phyloP scores from a whole-genome alignment of 2,888 invertebrate genomes.

The Mesorhabditis spiculigera region DNA sequence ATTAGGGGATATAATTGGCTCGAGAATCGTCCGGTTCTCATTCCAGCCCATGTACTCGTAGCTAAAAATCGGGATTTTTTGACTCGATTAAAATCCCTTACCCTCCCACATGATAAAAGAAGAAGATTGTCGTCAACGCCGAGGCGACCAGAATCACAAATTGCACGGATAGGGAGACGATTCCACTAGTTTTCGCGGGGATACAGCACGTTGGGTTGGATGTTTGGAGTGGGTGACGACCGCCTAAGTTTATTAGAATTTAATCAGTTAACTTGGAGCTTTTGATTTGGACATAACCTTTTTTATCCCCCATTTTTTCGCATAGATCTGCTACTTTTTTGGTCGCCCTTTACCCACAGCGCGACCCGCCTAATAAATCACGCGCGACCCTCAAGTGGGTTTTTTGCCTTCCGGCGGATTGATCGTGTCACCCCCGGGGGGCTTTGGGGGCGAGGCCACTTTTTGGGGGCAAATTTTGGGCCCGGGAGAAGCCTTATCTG shows the following conservation, averaged over 20 bases:
- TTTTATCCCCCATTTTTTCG: too few species aligned
- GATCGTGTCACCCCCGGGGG: too few species aligned
- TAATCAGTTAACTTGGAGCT: too few species aligned
- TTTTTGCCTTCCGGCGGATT: too few species aligned
- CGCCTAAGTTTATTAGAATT: not conserved
- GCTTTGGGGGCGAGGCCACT: too few species aligned
- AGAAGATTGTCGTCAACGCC: constrained; percentile 27
- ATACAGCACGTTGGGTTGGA: constrained; percentile 27
- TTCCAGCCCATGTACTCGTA: constrained; percentile 40
- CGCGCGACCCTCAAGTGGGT: too few species aligned
- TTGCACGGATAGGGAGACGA: constrained; percentile 37
- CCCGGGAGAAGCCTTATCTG: too few species aligned
- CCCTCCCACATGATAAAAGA: constrained; percentile 43
- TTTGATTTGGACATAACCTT: too few species aligned
- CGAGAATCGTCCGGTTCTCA: constrained; percentile 36
- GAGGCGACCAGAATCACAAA: constrained; percentile 27
- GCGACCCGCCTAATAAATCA: not conserved
- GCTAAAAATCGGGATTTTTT: constrained; percentile 4
- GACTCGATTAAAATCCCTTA: too few species aligned
- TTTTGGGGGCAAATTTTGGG: too few species aligned
- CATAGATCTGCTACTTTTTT: not conserved
- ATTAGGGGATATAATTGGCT: constrained; percentile 18
- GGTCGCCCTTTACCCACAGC: not conserved
- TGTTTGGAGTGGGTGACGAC: constrained; percentile 8
- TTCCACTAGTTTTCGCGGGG: constrained; percentile 28